Base-by-base conservation (phyloP, 1,140 invertebrate genomes). In the Schmidtea mediterranea region DNA sequence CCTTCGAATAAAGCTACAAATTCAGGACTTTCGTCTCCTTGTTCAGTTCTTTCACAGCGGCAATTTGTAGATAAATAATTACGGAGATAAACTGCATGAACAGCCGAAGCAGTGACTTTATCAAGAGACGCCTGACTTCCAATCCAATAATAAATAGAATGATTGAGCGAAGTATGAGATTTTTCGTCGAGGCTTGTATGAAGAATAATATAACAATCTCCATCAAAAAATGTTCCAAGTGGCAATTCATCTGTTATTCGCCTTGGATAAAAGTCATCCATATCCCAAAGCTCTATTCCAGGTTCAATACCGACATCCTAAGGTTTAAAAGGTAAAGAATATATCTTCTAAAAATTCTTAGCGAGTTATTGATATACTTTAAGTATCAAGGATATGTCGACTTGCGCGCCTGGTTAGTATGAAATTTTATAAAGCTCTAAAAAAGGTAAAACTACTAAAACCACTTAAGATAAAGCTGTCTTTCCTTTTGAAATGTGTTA, bases 121-220 rank as follows among this genome's bases (percentile, higher is more conserved):
- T 98, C 92, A 57, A 97, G 52, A 3, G 87, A 79, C 13, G 87
- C 79, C 63, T 89, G 80, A 55, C 79, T 78, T 37, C 92, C 92
- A 59, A 98, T 97, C 89, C 89, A 97, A 61, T 94, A 98, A 69
- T 79, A 95, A 56, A 98, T 97, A 56, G 84, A 75, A 82, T 87
- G 95, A 6, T 6, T 32, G 47, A 74, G 38, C 6, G 13, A 15
- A 36, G 32, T 37, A 32, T 72, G 0, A 95, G 66, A 47, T 76
- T 77, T 40, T 80, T 79, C 55, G 76, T 75, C 32, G 36, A 79
- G 65, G 36, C 68, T 74, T 0, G 90, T 97, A 64, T 90, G 84
- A 40, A 98, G 66, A 48, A 98, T 73, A 55, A 98, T 94, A 60
- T 98, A 98, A 66, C 89, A 97, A 65, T 98, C 92, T 13, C 82